These are phyloP conservation scores for Urocynchramus pylzowi DNA, from an alignment of 2,113 vertebrate genomes.

Conservation along the genomic window DNA sequence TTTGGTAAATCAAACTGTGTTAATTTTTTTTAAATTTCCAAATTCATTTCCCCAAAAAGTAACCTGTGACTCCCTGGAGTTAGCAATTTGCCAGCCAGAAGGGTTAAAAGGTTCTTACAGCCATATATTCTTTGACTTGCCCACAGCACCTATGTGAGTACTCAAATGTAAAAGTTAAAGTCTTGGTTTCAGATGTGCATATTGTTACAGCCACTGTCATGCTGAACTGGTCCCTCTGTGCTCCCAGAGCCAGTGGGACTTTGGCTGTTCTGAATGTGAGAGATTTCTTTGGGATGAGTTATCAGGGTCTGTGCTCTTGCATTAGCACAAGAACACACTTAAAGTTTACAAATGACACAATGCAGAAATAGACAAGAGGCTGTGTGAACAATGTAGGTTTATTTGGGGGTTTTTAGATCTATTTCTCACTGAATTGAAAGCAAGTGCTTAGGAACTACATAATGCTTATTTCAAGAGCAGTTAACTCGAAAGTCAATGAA, in stretches of 20 bases:
- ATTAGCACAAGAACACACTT: fast-evolving
- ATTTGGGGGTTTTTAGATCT: not conserved
- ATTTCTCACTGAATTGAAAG: not conserved
- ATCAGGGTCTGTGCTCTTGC: not conserved
- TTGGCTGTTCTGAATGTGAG: not conserved
- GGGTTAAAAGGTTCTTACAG: not conserved
- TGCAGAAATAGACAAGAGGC: not conserved
- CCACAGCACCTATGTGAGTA: not conserved
- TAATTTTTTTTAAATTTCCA: not conserved
- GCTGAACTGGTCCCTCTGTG: not conserved
- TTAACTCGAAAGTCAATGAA: not conserved
- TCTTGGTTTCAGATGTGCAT: not conserved
- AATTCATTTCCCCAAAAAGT: not conserved
- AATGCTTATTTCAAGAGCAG: not conserved
- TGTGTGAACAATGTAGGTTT: fast-evolving
- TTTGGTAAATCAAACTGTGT: not conserved
- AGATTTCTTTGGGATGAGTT: not conserved
- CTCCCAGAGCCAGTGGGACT: not conserved
- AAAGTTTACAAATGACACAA: not conserved
- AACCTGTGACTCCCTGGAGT: not conserved
- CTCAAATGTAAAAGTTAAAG: not conserved
- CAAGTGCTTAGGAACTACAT: not conserved
- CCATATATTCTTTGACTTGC: not conserved
- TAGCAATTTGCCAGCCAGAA: not conserved
- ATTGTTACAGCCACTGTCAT: not conserved